A percentile compares a stretch with the other conserved stretches of the same genome.
Conservation (phyloP, 2,888 invertebrate genomes). For the Rotaria magnacalcarata region DNA sequence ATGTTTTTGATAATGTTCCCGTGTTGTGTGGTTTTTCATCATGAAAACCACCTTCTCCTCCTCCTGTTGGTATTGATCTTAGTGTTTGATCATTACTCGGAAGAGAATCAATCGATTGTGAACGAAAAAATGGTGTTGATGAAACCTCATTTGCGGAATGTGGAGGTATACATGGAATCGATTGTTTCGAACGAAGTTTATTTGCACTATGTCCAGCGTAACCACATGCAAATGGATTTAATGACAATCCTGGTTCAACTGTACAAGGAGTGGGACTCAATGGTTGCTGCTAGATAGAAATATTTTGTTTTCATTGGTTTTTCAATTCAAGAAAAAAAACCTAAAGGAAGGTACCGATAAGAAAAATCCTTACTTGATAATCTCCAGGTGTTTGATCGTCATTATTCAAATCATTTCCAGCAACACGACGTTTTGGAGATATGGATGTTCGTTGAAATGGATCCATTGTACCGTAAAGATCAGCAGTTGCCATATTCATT, state of each 20-base stretch:
- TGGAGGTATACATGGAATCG: not conserved
- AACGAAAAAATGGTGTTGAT: not conserved
- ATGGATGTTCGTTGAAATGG: conserved; percentile 76
- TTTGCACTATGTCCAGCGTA: not conserved
- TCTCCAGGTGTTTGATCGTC: not conserved
- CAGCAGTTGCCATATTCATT: conserved; percentile 37
- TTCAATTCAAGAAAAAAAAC: not conserved
- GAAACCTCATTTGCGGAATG: not conserved
- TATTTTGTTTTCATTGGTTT: not conserved
- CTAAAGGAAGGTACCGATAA: not conserved
- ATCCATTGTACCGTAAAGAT: conserved; percentile 65
- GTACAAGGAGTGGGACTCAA: not conserved
- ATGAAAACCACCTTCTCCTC: not conserved
- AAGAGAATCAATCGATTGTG: not conserved
- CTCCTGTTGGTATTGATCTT: not conserved
- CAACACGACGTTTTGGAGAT: conserved; percentile 66
- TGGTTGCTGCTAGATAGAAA: not conserved
- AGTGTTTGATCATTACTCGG: not conserved
- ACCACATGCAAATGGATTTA: not conserved
- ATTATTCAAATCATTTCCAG: conserved; percentile 25
- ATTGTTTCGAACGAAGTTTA: not conserved
- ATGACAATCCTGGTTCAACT: not conserved
- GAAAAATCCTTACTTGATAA: not conserved
- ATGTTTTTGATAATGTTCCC: not conserved
- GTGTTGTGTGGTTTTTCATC: not conserved